These are phyloP conservation scores for Elegia similella DNA, from an alignment of 2,888 invertebrate genomes.

Conservation along the genomic window DNA sequence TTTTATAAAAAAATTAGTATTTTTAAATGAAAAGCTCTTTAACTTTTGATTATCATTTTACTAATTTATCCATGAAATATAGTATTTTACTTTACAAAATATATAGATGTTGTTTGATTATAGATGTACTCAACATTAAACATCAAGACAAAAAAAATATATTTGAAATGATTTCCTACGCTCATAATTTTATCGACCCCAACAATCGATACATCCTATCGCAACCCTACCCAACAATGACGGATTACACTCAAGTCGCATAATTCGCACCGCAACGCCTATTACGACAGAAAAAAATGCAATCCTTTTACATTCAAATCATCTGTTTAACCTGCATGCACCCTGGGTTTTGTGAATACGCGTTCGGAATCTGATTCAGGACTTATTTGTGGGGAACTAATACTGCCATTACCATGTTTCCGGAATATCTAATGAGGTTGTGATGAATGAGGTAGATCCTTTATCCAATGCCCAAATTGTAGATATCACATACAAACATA, in stretches of 20 bases:
- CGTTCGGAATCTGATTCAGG: slow-evolving; percentile 42
- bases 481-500: too few species aligned
- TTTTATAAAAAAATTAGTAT: too few species aligned
- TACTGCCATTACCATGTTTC: slow-evolving; percentile 17
- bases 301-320: slow-evolving; percentile 68
- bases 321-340: slow-evolving; percentile 72
- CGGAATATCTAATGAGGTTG: slow-evolving; percentile 10
- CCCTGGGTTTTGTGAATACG: slow-evolving; percentile 31
- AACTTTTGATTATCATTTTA: too few species aligned
- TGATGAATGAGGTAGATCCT: not conserved
- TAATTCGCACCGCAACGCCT: slow-evolving; percentile 74
- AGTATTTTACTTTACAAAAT: too few species aligned
- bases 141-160: too few species aligned
- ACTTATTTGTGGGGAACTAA: slow-evolving; percentile 29
- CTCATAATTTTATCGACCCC: not conserved
- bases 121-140: too few species aligned
- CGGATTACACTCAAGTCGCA: slow-evolving; percentile 59
- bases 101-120: too few species aligned
- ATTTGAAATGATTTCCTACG: too few species aligned
- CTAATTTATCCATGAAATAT: too few species aligned
- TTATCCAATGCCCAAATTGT: not conserved
- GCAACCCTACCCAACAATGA: slow-evolving; percentile 48
- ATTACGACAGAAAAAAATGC: slow-evolving; percentile 52
- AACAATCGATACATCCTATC: slow-evolving; percentile 9
- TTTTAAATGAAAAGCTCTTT: too few species aligned